Conservation (phyloP, 2,888 invertebrate species). For the Drosophila flavopinicola region DNA sequence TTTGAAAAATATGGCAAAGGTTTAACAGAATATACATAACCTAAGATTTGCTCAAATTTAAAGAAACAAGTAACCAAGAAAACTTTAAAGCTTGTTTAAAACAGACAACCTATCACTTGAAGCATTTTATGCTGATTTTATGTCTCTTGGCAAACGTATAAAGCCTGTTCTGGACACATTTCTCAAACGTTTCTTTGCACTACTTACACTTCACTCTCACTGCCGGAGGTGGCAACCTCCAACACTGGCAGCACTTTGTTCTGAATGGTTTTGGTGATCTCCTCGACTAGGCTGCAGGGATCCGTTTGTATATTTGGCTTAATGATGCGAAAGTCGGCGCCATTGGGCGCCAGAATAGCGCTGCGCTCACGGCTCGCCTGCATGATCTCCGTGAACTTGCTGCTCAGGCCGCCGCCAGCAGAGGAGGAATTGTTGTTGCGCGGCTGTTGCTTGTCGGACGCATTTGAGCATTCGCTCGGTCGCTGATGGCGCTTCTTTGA, state of each 20-base stretch:
- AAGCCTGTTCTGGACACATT: background rate
- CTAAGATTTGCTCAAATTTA: too few species aligned
- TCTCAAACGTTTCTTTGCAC: background rate
- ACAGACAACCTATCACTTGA: background rate
- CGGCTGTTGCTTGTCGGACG: slow-evolving; percentile 71
- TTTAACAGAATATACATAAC: too few species aligned
- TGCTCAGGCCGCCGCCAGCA: slow-evolving; percentile 64
- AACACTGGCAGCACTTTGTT: slow-evolving; percentile 84
- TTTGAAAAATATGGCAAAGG: too few species aligned
- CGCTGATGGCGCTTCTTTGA: slow-evolving; percentile 86
- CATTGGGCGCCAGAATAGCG: slow-evolving; percentile 72
- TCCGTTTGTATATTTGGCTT: slow-evolving; percentile 84
- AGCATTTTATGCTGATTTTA: background rate
- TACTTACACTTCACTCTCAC: slow-evolving; percentile 86
- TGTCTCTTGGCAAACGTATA: slow-evolving; percentile 1
- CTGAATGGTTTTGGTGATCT: slow-evolving; percentile 85
- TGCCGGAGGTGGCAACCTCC: slow-evolving; percentile 89
- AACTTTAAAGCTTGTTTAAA: too few species aligned
- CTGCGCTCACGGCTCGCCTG: slow-evolving; percentile 75
- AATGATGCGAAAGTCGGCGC: slow-evolving; percentile 73
- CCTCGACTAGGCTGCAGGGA: slow-evolving; percentile 85
- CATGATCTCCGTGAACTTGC: slow-evolving; percentile 83
- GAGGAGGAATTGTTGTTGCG: slow-evolving; percentile 38
- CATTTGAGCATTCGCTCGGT: slow-evolving; percentile 81
- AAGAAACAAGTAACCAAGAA: too few species aligned